phyloP scores from a whole-genome alignment of 2,888 invertebrate genomes.

The Onchidella celtica region DNA sequence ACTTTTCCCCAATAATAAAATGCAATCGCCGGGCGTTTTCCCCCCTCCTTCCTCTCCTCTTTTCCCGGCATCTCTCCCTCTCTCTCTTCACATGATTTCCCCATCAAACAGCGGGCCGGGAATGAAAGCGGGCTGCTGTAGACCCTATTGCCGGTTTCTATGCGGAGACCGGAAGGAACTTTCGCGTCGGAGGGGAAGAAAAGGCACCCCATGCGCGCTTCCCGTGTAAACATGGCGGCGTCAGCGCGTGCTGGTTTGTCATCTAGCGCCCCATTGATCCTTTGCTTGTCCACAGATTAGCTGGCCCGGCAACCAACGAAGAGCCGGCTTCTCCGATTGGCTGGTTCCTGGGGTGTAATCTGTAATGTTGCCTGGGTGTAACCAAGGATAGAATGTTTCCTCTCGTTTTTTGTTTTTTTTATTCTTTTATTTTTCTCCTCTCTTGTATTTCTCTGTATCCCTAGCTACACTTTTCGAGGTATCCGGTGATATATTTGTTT shows the following conservation, averaged over 20 bases:
- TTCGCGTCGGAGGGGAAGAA: slow-evolving; percentile 42
- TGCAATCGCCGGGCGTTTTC: background rate
- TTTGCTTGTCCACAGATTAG: slow-evolving; percentile 41
- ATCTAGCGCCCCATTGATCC: slow-evolving; percentile 39
- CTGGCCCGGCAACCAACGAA: slow-evolving; percentile 21
- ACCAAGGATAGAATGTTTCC: slow-evolving; percentile 24
- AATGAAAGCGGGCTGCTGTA: slow-evolving; percentile 27
- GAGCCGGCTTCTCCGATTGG: slow-evolving; percentile 40
- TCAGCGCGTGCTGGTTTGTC: slow-evolving; percentile 37
- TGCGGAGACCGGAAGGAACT: slow-evolving; percentile 42
- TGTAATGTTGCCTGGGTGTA: slow-evolving; percentile 32
- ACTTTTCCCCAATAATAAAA: background rate
- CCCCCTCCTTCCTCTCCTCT: background rate
- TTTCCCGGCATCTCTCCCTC: no score
- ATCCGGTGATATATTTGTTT: no score
- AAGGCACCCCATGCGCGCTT: slow-evolving; percentile 44
- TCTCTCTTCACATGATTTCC: slow-evolving; percentile 31
- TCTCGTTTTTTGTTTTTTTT: slow-evolving; percentile 26
- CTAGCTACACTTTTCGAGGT: no score
- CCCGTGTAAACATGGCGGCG: slow-evolving; percentile 44
- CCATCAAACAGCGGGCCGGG: slow-evolving; percentile 32
- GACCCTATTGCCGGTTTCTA: slow-evolving; percentile 42
- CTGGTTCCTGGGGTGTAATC: slow-evolving; percentile 33
- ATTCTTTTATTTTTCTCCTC: no score
- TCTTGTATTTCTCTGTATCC: no score